Evolutionary conservation across 1,140 invertebrate species (phyloP), one percentile per base, ranked within the genome.

Genomic region (Ceratina calcarata): DNA sequence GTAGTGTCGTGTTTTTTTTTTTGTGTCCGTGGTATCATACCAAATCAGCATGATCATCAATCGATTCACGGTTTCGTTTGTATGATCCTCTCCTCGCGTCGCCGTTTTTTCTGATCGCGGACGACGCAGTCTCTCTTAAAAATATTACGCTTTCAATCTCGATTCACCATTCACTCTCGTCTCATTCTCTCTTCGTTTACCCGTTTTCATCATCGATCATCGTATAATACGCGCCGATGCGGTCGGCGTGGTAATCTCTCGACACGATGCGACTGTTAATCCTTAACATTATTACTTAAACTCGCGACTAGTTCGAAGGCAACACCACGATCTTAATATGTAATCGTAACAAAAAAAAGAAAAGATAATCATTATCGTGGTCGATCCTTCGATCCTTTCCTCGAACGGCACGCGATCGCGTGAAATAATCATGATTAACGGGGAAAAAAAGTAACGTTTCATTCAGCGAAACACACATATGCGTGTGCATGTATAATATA

Each of bases 291-390:
- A 57, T 15, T 51, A 79, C 70, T 68, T 67, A 81, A 79, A 80
- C 27, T 81, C 85, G 68, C 85, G 85, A 87, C 85, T 87, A 87
- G 85, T 83, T 86, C 78, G 73, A 86, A 86, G 70, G 70, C 18
- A 61, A 72, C 22, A 24, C 78, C 78, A 80, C 73, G 78, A 84
- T 73, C 55, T 70, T 37, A 60, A 69, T 13, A 57, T 18, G 15
- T 18, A 16, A 18, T 57, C 55, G 55, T 16, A 57, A n/a, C 55
- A 57, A 57, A n/a, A 57, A 18, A 57, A 18, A 57, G 55, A 57
- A 57, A 57, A 12, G 55, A n/a, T 3, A 57, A 57, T 57, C 55
- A 32, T 49, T 32, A 55, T 64, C 49, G 76, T 72, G 60, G 76
- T 49, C 69, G 37, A 78, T 65, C 60, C 69, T 72, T 72, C 51